Evolutionary conservation across 2,888 invertebrate species (phyloP), one percentile per base, ranked within the genome.

Genomic region (Bruchidius siliquastri): DNA sequence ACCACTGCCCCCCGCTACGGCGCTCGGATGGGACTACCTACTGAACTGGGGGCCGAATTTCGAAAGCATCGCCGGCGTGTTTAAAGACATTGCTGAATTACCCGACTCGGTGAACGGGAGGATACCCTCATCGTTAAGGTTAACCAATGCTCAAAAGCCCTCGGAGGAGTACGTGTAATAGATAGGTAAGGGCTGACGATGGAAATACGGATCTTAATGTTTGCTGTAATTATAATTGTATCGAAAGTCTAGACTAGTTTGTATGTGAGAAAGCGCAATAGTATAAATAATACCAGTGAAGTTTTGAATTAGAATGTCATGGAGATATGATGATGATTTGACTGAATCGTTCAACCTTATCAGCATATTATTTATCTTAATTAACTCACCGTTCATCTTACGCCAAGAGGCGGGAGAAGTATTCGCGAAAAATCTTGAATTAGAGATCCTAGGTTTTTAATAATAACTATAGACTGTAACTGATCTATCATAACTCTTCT

Each of bases 1-100:
- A 21, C 91, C 90, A 18, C 87, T 94, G 74, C 93, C 95, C 0
- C 92, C 93, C 0, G 88, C 89, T 1, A 92, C 93, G 2, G 93
- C 95, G 3, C 89, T 97, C 70, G 95, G 96, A 73, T 97, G 97
- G 96, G 97, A 98, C 84, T 96, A 97, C 84, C 88, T 97, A 78
- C 90, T 98, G 74, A 97, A 97, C 87, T 98, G 97, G 97, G 97
- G 97, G 10, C 96, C 97, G 21, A 97, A 96, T 87, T 98, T 97
- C 86, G 96, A 97, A 86, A 96, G 95, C 85, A 90, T 98, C 84
- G 96, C 96, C 77, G 97, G 97, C 26, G 98, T 98, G 71, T 98
- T 97, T 84, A 96, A 96, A 88, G 98, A 98, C 87, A 97, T 98
- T 82, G 97, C 97, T 70, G 96, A 97, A 87, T 88, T 98, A 80